A percentile compares a stretch with the other conserved stretches of the same genome.
Evolutionary conservation across 37 sponge, comb jelly and placozoan genomes (phyloP).

Genomic region (Corticium candelabrum): DNA sequence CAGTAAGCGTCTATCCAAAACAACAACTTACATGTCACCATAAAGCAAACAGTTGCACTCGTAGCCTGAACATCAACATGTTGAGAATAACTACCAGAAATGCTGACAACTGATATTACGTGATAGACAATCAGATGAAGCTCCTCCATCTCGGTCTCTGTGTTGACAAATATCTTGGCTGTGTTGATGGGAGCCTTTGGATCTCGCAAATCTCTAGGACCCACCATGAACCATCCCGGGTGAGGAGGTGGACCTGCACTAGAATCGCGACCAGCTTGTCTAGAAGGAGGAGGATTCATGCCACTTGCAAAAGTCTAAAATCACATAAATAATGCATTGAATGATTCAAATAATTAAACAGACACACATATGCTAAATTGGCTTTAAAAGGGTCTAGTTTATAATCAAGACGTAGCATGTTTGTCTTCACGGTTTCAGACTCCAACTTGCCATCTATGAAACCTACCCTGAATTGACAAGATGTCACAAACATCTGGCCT

Average conservation of each 20-base stretch:
- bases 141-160: not conserved
- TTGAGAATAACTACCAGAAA: not conserved
- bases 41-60: conserved; percentile 8
- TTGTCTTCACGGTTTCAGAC: no score
- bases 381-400: no score
- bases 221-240: conserved; percentile 14
- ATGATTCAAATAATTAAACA: no score
- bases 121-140: conserved; percentile 13
- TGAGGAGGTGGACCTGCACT: not conserved
- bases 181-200: conserved; percentile 6
- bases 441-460: no score
- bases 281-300: no score
- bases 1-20: not conserved
- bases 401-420: no score
- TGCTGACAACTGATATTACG: not conserved
- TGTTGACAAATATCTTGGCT: conserved; percentile 8
- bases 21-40: not conserved
- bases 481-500: no score
- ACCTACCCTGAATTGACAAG: no score
- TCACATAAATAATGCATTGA: no score
- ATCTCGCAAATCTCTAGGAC: conserved; percentile 17
- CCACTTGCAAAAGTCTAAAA: no score
- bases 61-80: conserved; percentile 5
- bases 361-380: no score
- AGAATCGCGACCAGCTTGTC: no score